Evolutionary conservation across 2,888 invertebrate genomes (phyloP), one percentile per base, ranked within the genome.

Genomic region (Drosophila borborema): DNA sequence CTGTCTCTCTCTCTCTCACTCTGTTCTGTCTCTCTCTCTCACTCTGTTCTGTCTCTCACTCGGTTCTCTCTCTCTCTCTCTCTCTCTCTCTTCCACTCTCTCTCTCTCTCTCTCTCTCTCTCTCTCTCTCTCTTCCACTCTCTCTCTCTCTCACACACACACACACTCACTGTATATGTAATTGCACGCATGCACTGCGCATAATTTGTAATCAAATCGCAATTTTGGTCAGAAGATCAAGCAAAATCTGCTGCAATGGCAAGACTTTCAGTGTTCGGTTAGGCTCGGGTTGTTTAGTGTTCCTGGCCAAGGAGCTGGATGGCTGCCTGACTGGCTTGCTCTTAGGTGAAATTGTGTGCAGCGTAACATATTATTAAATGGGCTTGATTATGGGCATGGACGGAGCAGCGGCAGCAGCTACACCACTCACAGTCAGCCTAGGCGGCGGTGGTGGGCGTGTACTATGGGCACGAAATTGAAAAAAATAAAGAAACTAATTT

Each of bases 321-420:
- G 10, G 14, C 43, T 20, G 43, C 31, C 43, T 16, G 40, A 3
- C 70, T 85, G 56, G 18, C 58, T 20, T 6, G 12, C 10, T 82
- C 74, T 85, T 85, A 85, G 85, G 89, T 89, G 85, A 85, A 85
- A 84, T 89, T 87, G 85, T 89, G 87, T 71, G 82, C 89, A 85
- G 82, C 85, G 87, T 81, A 85, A 89, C 85, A 74, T 85, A 80
- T 85, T 85, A 85, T 85, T 85, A 85, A 89, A 87, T 89, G 84
- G 87, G 67, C 87, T 85, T 85, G 85, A 85, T 85, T 85, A 84
- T 84, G 89, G 85, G 73, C 89, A 81, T 73, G 73, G 64, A 70
- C 73, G 46, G 60, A 55, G 49, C 46, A 60, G n/a, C 61, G 28
- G 34, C 67, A 71, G 28, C 58, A 43, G 43, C 55, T 61, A 48